Evolutionary conservation across 1,140 invertebrate genomes (phyloP), one percentile per base, ranked within the genome.

Genomic region (Polypedilum vanderplanki): DNA sequence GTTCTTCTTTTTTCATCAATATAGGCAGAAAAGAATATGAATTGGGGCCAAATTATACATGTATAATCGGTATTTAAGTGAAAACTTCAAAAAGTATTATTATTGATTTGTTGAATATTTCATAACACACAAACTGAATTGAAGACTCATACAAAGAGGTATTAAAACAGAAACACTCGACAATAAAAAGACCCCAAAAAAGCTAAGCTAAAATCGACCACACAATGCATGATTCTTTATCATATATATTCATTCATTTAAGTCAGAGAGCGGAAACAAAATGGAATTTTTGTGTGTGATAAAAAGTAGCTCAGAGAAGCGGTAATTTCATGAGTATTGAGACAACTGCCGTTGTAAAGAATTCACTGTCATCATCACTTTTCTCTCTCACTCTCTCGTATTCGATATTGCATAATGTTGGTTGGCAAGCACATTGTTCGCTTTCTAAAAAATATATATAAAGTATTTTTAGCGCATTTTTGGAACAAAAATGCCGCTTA

Each of bases 221-320:
- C 24, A 33, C 24, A 33, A 33, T 33, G 24, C 24, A 33, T 33
- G 5, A 33, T 33, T 33, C 24, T 33, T 33, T 33, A 33, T 33
- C 24, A 33, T 33, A 33, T n/a, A 46, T 57, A 12, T 57, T 57
- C n/a, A 57, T 57, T 57, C 12, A 12, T n/a, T 57, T n/a, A 57
- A 57, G 46, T n/a, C 3, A 57, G 12, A n/a, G 12, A 57, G 10
- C 46, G 46, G 46, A 57, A 57, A 57, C 46, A n/a, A n/a, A n/a
- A 57, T 57, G 46, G 46, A 57, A 57, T 57, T 57, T n/a, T n/a
- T n/a, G n/a, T n/a, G n/a, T n/a, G n/a, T 57, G 46, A 57, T 57
- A 57, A 57, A 57, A 57, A 57, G 12, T 57, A 57, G 46, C n/a
- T 57, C 46, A 57, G 12, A 57, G 15, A 57, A 57, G 46, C 46